phyloP scores from a whole-genome alignment of 2,797 vertebrate species.

The Artibeus lituratus region DNA sequence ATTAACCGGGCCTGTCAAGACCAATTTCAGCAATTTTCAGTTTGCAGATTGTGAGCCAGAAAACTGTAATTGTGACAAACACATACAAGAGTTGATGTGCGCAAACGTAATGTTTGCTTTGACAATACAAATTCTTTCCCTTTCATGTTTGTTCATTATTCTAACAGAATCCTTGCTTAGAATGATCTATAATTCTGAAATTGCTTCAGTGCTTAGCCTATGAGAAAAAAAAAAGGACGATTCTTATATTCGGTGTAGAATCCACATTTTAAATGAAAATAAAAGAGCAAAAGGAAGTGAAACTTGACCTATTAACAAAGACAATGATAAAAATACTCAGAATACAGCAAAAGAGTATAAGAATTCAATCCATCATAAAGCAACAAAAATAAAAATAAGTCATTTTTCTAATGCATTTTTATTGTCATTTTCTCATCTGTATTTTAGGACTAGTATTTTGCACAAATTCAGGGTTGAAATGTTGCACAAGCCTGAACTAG shows the following conservation, averaged over 20 bases:
- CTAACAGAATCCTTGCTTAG: conserved; percentile 17
- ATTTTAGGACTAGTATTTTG: not conserved
- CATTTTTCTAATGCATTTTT: not conserved
- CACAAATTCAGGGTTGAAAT: not conserved
- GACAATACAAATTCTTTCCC: conserved; percentile 3
- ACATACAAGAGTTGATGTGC: not conserved
- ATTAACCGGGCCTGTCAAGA: conserved; percentile 68
- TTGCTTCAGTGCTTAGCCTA: not conserved
- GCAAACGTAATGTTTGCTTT: conserved; percentile 31
- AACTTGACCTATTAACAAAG: not conserved
- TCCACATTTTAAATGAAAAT: conserved; percentile 32
- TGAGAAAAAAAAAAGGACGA: not conserved
- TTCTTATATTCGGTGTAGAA: not conserved
- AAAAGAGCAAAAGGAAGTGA: not conserved
- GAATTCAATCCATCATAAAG: not conserved
- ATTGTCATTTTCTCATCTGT: not conserved
- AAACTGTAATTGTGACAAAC: conserved; percentile 49
- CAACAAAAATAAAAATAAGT: not conserved
- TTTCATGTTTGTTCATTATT: conserved; percentile 43
- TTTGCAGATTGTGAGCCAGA: conserved; percentile 54
- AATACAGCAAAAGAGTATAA: not conserved
- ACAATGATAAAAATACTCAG: not conserved
- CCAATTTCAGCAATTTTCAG: conserved; percentile 65
- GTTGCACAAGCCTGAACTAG: not conserved
- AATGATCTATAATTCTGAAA: conserved; percentile 21